Conservation (phyloP, 1,140 invertebrate species). For the Solen grandis region DNA sequence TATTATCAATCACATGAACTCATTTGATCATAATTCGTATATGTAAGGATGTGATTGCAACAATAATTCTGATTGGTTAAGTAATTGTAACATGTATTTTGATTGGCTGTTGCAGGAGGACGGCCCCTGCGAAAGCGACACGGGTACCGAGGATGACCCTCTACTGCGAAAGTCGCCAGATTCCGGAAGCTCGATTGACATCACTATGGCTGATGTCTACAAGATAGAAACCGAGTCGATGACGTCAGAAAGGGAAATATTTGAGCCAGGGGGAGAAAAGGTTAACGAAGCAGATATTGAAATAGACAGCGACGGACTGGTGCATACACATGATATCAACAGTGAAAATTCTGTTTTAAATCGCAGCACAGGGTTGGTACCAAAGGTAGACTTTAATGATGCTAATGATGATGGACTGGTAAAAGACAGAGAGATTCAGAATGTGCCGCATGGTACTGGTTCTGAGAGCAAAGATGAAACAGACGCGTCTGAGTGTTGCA, state of each 20-base stretch:
- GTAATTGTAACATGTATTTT: too few species aligned
- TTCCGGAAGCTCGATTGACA: slow-evolving; percentile 48
- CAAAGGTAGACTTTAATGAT: not conserved
- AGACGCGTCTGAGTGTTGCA: not conserved
- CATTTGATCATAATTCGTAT: too few species aligned
- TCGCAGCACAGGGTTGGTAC: too few species aligned
- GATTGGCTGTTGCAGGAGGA: not conserved
- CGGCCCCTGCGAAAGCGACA: not conserved
- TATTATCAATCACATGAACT: too few species aligned
- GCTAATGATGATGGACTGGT: not conserved
- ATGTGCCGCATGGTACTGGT: too few species aligned
- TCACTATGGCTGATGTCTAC: slow-evolving; percentile 38
- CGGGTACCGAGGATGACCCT: slow-evolving; percentile 44
- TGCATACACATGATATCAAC: not conserved
- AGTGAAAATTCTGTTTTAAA: too few species aligned
- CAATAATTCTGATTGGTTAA: too few species aligned
- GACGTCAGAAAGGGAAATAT: not conserved
- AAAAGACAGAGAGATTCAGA: too few species aligned
- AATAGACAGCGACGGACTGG: not conserved
- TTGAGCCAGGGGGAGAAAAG: slow-evolving; percentile 28
- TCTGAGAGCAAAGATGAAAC: not conserved
- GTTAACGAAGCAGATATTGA: not conserved
- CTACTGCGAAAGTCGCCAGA: slow-evolving; percentile 51
- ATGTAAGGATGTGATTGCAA: too few species aligned
- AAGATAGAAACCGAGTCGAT: slow-evolving; percentile 15